phyloP scores from a whole-genome alignment of 2,113 vertebrate genomes.

The Entomyzon cyanotis region DNA sequence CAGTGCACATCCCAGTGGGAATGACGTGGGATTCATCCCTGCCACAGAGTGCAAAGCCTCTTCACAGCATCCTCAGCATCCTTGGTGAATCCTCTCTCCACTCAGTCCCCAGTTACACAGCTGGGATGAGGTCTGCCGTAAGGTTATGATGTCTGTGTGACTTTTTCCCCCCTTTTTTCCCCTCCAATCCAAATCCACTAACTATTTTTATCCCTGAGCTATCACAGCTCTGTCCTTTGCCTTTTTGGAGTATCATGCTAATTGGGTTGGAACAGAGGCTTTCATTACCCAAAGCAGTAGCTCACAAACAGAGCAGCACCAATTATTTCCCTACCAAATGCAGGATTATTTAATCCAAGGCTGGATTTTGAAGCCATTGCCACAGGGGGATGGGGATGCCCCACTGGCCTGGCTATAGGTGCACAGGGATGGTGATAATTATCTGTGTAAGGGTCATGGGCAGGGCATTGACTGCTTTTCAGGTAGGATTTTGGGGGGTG shows the following conservation, averaged over 20 bases:
- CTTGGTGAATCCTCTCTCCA: accelerated
- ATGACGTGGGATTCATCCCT: accelerated
- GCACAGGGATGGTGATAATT: not conserved
- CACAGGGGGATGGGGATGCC: not conserved
- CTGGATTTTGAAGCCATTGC: not conserved
- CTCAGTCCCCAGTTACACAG: not conserved
- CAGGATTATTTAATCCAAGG: not conserved
- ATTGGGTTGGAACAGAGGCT: slow-evolving; percentile 40
- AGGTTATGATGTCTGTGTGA: not conserved
- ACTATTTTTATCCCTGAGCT: not conserved
- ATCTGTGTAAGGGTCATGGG: not conserved
- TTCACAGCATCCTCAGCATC: not conserved
- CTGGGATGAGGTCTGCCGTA: not conserved
- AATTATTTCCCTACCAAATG: not conserved
- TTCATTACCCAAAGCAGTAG: slow-evolving; percentile 16
- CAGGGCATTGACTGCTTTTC: not conserved
- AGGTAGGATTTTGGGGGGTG: not conserved
- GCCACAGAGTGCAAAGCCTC: accelerated
- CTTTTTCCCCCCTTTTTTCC: not conserved
- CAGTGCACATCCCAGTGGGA: accelerated
- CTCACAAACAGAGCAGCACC: not conserved
- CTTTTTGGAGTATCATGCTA: slow-evolving; percentile 3
- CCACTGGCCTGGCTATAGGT: no score
- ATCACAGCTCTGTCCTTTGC: not conserved
- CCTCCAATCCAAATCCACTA: not conserved